Base-by-base conservation (phyloP, 1,140 invertebrate genomes). In the Frieseomelitta varia region DNA sequence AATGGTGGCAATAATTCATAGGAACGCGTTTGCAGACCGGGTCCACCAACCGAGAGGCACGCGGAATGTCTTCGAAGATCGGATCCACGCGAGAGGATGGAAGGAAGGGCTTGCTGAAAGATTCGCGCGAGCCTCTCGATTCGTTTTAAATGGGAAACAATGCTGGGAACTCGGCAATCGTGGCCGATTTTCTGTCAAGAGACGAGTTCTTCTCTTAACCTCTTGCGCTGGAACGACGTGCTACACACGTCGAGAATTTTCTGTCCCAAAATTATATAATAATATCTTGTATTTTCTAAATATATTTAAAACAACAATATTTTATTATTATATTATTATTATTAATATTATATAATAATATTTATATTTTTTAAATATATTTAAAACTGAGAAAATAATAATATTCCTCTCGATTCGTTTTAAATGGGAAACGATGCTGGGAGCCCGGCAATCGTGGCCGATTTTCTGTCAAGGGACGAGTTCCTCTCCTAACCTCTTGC, bases 1-100 rank as follows among this genome's bases (percentile, higher is more conserved):
- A 84, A 84, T 84, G 81, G 76, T 27, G 81, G 39, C 81, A 84
- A 84, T 84, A 84, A 84, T 79, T 84, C 81, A 84, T 84, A 79
- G 81, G 81, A 58, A 84, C 81, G 81, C 81, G 81, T 84, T 84
- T 79, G 75, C 81, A 47, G 27, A 39, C 55, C 55, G 39, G 56
- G 69, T 56, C 75, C 74, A 15, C 71, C 55, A 47, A 47, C 39
- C 39, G 39, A 47, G 39, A 65, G 15, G 63, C 12, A n/a, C 75
- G 67, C 39, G 81, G 69, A 84, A 79, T 79, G 74, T 84, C 81
- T 84, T 71, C 67, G 74, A 19, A 34, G 76, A 63, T 61, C 76
- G 75, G 81, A 8, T 78, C 81, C 81, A 19, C n/a, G 47, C 12
- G 61, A 34, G 30, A 78, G 15, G 51, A 58, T 51, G 67, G 39